Conservation (phyloP, 2,797 vertebrate species). For the Parauchenoglanis punctatus region DNA sequence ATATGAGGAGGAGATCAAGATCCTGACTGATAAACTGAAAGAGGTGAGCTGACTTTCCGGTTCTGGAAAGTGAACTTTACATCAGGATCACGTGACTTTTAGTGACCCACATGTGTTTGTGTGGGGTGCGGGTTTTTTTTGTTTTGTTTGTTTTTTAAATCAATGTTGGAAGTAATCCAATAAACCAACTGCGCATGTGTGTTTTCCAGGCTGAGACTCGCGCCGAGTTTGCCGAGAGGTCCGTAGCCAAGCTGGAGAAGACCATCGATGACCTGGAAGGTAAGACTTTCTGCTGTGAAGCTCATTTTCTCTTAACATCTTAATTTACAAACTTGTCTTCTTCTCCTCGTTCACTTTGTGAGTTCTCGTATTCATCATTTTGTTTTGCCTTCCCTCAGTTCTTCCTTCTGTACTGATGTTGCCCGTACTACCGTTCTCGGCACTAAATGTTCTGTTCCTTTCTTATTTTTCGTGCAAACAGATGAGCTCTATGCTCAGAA, state of each 20-base stretch:
- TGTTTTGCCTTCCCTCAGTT: background rate
- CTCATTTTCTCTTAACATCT: background rate
- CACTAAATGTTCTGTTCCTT: constrained; percentile 19
- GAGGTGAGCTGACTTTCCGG: constrained; percentile 75
- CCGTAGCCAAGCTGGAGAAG: constrained; percentile 97
- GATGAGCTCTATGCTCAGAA: constrained; percentile 91
- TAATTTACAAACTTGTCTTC: background rate
- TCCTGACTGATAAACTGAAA: constrained; percentile 96
- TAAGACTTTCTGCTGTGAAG: constrained; percentile 60
- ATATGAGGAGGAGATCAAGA: constrained; percentile 97
- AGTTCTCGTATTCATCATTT: background rate
- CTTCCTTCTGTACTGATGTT: constrained; percentile 26
- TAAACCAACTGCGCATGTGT: background rate
- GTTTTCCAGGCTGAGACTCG: constrained; percentile 87
- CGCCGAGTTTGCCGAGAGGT: constrained; percentile 94
- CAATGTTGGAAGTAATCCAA: background rate
- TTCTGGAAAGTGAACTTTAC: background rate
- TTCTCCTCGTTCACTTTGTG: background rate
- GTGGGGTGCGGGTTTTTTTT: background rate
- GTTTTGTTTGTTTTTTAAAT: background rate
- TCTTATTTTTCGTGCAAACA: constrained; percentile 58
- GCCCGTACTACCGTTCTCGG: background rate
- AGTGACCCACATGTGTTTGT: too few relatives aligned
- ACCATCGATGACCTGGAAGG: constrained; percentile 97
- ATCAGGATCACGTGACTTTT: background rate